Percentiles rank a stretch among this genome's conserved stretches.
These are phyloP conservation scores for Phrynocephalus forsythii DNA, from an alignment of 2,797 vertebrate genomes.

Conservation along the genomic window DNA sequence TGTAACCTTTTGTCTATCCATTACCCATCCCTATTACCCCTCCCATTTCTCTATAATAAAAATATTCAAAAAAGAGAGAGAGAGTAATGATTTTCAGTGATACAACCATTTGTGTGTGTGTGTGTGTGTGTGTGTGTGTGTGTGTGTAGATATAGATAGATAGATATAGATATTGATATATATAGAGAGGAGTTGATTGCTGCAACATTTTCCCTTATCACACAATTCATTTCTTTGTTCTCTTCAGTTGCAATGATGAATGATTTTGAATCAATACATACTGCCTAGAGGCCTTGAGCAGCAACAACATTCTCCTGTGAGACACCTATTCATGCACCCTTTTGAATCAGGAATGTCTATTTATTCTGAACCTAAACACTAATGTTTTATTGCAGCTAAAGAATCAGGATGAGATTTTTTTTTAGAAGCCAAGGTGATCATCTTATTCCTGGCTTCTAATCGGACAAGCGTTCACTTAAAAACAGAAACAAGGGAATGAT, in stretches of 20 bases:
- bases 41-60: too few relatives aligned
- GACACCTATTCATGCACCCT: constrained; percentile 37
- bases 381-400: constrained; percentile 27
- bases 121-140: not conserved
- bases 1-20: too few relatives aligned
- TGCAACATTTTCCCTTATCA: not conserved
- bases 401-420: constrained; percentile 13
- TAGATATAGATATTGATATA: too few relatives aligned
- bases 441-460: not conserved
- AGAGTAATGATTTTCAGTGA: not conserved
- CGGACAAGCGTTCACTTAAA: not conserved
- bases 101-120: not conserved
- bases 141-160: too few relatives aligned
- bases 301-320: constrained; percentile 27
- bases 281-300: constrained; percentile 9
- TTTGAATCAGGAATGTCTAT: constrained; percentile 21
- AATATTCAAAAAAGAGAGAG: not conserved
- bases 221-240: not conserved
- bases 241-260: constrained; percentile 4
- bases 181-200: not conserved
- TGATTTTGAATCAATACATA: constrained; percentile 12
- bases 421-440: constrained; percentile 33
- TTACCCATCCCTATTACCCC: too few relatives aligned
- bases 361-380: constrained; percentile 30
- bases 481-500: not conserved